Percentiles rank a stretch among this genome's conserved stretches.
Evolutionary conservation across 2,113 vertebrate genomes (phyloP).

Genomic region (Elephas maximus): DNA sequence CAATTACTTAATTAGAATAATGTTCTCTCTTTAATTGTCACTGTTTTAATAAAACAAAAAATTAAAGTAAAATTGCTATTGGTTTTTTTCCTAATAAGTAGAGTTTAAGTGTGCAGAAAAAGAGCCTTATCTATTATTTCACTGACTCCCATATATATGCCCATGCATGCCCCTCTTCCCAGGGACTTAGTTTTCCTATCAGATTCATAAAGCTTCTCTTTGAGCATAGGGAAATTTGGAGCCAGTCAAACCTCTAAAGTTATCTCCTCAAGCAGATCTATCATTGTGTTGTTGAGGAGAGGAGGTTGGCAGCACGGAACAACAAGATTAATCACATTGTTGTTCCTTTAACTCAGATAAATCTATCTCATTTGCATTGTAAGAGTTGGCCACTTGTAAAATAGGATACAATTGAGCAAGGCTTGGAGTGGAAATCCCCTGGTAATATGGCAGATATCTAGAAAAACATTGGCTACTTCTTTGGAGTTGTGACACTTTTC

Average conservation of each 20-base stretch:
- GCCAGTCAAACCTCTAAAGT: constrained; percentile 2
- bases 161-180: background rate
- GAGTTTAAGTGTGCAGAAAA: constrained; percentile 25
- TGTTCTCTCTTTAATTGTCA: constrained; percentile 72
- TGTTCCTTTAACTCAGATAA: constrained; percentile 67
- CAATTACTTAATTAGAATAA: constrained; percentile 80
- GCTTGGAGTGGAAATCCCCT: constrained; percentile 17
- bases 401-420: constrained; percentile 50
- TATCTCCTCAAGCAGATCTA: constrained; percentile 11
- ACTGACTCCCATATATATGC: background rate
- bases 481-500: background rate
- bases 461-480: background rate
- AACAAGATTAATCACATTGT: constrained; percentile 21
- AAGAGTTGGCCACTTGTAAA: constrained; percentile 30
- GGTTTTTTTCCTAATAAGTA: constrained; percentile 36
- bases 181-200: background rate
- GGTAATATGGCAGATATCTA: background rate
- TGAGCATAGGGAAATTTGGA: background rate
- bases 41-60: constrained; percentile 75
- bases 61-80: constrained; percentile 67
- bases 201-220: background rate
- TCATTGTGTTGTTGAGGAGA: background rate
- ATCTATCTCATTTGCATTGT: background rate
- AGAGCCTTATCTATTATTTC: constrained; percentile 3
- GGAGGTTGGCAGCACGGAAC: background rate